A percentile compares a stretch with the other conserved stretches of the same genome.
Evolutionary conservation across 2,113 vertebrate genomes (phyloP).

Genomic region (Nannospalax galili): DNA sequence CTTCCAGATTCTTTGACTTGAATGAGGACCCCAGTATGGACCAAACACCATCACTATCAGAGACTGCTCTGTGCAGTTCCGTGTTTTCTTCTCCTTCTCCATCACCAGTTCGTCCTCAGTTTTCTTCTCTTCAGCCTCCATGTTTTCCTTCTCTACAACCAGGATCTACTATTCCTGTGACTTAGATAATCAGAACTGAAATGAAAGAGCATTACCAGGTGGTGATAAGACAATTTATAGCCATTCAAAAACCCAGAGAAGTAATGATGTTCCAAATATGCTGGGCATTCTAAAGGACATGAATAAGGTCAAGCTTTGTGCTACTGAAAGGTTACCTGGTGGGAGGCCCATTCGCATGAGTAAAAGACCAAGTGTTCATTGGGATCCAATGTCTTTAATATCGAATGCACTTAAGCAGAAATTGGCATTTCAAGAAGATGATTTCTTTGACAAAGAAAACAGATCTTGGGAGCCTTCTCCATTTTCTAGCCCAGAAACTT

Average conservation of each 20-base stretch:
- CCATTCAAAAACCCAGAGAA: slow-evolving; percentile 51
- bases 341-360: slow-evolving; percentile 90
- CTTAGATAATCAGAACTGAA: slow-evolving; percentile 74
- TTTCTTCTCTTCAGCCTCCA: slow-evolving; percentile 80
- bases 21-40: slow-evolving; percentile 71
- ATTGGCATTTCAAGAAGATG: slow-evolving; percentile 88
- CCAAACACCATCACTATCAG: slow-evolving; percentile 69
- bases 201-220: slow-evolving; percentile 84
- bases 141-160: slow-evolving; percentile 73
- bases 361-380: slow-evolving; percentile 80
- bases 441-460: slow-evolving; percentile 94
- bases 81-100: slow-evolving; percentile 70
- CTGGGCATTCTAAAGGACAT: slow-evolving; percentile 96
- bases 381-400: slow-evolving; percentile 93
- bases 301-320: slow-evolving; percentile 92
- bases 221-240: slow-evolving; percentile 53
- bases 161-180: slow-evolving; percentile 37
- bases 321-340: slow-evolving; percentile 93
- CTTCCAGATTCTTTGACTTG: slow-evolving; percentile 62
- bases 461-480: slow-evolving; percentile 89
- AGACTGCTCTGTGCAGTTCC: slow-evolving; percentile 84
- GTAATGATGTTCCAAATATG: slow-evolving; percentile 88
- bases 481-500: slow-evolving; percentile 91
- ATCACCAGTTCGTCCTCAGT: slow-evolving; percentile 68
- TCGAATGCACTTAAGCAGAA: slow-evolving; percentile 94